Base-by-base conservation (phyloP, 2,888 invertebrate species). In the Apotomis turbidana region DNA sequence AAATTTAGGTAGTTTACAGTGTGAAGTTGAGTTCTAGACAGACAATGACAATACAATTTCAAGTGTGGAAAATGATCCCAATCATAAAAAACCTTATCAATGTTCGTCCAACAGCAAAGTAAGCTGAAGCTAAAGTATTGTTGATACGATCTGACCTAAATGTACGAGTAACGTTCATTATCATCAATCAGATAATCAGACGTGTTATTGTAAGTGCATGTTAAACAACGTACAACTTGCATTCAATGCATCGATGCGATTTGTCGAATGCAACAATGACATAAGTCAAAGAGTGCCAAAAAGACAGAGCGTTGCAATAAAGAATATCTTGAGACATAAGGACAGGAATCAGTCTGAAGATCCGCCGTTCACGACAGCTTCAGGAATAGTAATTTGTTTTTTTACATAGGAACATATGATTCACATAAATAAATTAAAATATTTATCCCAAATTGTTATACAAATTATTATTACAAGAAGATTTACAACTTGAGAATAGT, bases 141-240 rank as follows among this genome's bases (percentile, higher is more conserved):
- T 69, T 57, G 13, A 60, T 60, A 67, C 49, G 61, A 5, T 69
- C 41, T 72, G 70, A 79, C 81, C 82, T 68, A 71, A 57, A 67
- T 71, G 61, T 27, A 27, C 27, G 27, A 27, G 27, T 68, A 61
- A 71, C 62, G 27, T 57, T 68, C 55, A 62, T 57, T 36, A 61
- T 67, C 61, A 71, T 71, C 71, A 71, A 62, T 71, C 57, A 44
- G 71, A 71, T 71, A 71, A 68, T 68, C 67, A 52, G 71, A 62
- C 59, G n/a, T 70, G 66, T 71, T 60, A 54, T 60, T 71, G 59
- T 60, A 54, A 54, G 55, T 57, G 57, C 36, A 55, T 63, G 55
- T 63, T 57, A 62, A 62, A 70, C 38, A 57, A 36, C 62, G 51
- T 41, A 27, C 57, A 64, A 52, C 49, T 52, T 52, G 58, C 58